Base-by-base conservation (phyloP, 2,797 vertebrate genomes). In the Paratrypauchen microcephalus region DNA sequence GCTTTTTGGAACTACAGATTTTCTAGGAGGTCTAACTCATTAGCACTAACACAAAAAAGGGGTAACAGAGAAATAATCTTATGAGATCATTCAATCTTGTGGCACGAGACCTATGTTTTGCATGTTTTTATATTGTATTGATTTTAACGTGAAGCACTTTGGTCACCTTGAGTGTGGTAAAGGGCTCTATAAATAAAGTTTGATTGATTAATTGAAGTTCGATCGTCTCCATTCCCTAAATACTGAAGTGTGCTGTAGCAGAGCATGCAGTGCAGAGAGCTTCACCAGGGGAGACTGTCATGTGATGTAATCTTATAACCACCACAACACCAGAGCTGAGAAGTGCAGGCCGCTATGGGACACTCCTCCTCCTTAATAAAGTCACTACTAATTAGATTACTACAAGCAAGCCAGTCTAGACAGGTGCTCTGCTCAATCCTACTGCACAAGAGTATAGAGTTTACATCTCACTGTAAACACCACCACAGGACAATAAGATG, bases 341-440 rank as follows among this genome's bases (percentile, higher is more conserved):
- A 77, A 61, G 69, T 5, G 5, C 70, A 77, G 68, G 73, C 76
- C 77, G 76, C 81, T 62, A 65, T 30, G 69, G 65, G 68, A 77
- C 1, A 39, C 79, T 81, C 66, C 73, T 86, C 74, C 66, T 85
- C 73, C 75, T 82, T 72, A 58, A 84, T 86, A 84, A 91, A 89
- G 81, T 81, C 16, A 24, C 80, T 65, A 45, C 72, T 89, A 91
- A 91, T 90, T 91, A 88, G 83, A 93, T 92, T 90, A 91, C 68
- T 71, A 75, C 72, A 74, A 86, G 74, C 76, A 82, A 67, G 68
- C 73, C 80, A 72, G 86, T 91, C 89, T 88, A 91, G 88, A 90
- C 88, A 84, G 84, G 84, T 89, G 69, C 80, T 87, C 76, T 73
- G 70, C 69, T 73, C 78, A 81, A 85, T 79, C 85, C 76, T 65